Evolutionary conservation across 2,888 invertebrate genomes (phyloP).

Genomic region (Agrotis segetum): DNA sequence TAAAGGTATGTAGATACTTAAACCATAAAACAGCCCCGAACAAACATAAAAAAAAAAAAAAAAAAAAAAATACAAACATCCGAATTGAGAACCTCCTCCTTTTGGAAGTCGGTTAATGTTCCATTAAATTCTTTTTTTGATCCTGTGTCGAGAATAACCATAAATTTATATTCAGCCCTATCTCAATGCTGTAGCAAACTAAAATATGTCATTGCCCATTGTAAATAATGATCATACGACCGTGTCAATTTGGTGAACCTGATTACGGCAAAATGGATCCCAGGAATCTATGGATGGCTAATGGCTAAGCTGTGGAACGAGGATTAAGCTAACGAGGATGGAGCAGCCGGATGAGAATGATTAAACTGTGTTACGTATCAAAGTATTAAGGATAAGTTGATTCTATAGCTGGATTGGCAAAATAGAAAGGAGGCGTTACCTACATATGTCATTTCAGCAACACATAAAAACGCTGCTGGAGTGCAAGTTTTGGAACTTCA

Average conservation of each 20-base stretch:
- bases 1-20: no score
- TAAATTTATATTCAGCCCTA: no score
- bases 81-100: no score
- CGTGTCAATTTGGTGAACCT: conserved; percentile 2
- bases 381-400: background rate
- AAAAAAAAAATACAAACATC: no score
- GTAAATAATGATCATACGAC: background rate
- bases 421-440: background rate
- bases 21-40: no score
- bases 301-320: background rate
- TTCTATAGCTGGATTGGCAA: background rate
- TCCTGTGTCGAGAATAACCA: no score
- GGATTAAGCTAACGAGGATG: conserved; percentile 3
- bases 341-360: background rate
- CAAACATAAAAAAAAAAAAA: no score
- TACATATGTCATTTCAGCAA: background rate
- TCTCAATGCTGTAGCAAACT: background rate
- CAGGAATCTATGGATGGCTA: background rate
- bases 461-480: background rate
- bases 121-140: no score
- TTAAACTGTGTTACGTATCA: background rate
- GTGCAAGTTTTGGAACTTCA: no score
- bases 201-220: conserved; percentile 4
- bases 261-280: background rate
- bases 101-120: no score